Evolutionary conservation across 2,888 invertebrate genomes (phyloP), one percentile per base, ranked within the genome.

Genomic region (Drosophila seclusa): DNA sequence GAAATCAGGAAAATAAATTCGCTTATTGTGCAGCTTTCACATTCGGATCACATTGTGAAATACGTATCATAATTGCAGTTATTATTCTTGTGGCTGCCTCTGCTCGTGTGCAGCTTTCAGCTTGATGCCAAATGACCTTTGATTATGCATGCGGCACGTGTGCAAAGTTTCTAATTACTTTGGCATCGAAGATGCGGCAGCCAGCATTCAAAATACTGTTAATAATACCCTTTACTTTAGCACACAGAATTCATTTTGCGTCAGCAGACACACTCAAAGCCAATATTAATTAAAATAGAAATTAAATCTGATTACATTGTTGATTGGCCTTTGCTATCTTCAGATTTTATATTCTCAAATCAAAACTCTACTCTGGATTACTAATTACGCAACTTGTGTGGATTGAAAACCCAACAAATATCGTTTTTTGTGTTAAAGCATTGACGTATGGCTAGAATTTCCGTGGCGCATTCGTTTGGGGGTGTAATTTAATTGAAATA

Each of bases 1-100:
- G 63, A 85, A 87, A 88, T 85, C 85, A 90, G 88, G 73, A 85
- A 73, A 88, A 90, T 77, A 86, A 82, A 82, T 85, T 73, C 83
- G 80, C 75, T 71, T 82, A 82, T 73, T 84, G 69, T 83, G 78
- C 71, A 62, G 48, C 78, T 68, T 65, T 77, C 76, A 21, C 63
- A 67, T 66, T 74, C 53, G 36, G 29, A 42, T 52, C 80, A 16
- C 40, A 50, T 55, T 82, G 78, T 84, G 78, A 85, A 69, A 75
- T 71, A 34, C 55, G 55, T 40, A 65, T 80, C 81, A 81, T 78
- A 78, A 81, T 78, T 78, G 72, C 68, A 58, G 78, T 81, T 81
- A 78, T 78, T 78, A 80, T 78, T 78, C 72, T 57, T 67, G 49
- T 61, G 58, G 40, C 42, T 27, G 36, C 48, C 34, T 34, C 50